phyloP scores from a whole-genome alignment of 2,113 vertebrate genomes.

The Benitochromis conjunctus region DNA sequence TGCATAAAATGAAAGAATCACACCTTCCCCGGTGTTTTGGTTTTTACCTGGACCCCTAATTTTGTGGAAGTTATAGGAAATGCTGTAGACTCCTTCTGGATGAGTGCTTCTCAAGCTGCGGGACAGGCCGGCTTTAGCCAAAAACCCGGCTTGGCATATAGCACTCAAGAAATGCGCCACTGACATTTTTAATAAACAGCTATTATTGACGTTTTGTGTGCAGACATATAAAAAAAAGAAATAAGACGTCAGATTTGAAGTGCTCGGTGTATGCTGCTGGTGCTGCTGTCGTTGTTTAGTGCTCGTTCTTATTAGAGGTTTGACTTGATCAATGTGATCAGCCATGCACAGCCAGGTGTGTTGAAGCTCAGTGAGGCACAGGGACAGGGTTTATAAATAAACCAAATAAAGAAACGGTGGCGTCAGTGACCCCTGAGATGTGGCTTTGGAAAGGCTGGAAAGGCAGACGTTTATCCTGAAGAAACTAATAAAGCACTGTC shows the following conservation, averaged over 20 bases:
- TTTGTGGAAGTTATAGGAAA: background rate
- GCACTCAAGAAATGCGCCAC: background rate
- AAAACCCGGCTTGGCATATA: background rate
- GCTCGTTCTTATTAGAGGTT: background rate
- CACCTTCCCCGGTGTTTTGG: background rate
- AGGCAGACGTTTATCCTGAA: slow-evolving; percentile 72
- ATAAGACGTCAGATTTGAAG: slow-evolving; percentile 1
- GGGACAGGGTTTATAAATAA: slow-evolving; percentile 68
- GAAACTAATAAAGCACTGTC: slow-evolving; percentile 74
- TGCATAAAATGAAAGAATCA: background rate
- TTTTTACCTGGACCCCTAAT: background rate
- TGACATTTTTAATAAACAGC: background rate
- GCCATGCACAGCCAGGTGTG: slow-evolving; percentile 55
- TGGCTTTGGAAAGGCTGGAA: slow-evolving; percentile 60
- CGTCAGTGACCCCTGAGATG: slow-evolving; percentile 67
- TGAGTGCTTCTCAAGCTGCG: background rate
- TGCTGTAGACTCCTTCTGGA: background rate
- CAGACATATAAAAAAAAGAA: background rate
- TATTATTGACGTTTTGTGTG: background rate
- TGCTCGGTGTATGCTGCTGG: background rate
- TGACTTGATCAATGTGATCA: slow-evolving; percentile 43
- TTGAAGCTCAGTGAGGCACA: slow-evolving; percentile 48
- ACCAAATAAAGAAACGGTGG: slow-evolving; percentile 54
- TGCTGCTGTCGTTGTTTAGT: background rate
- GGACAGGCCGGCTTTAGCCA: background rate